Evolutionary conservation across 2,113 vertebrate genomes (phyloP), one percentile per base, ranked within the genome.

Genomic region (Martes martes): DNA sequence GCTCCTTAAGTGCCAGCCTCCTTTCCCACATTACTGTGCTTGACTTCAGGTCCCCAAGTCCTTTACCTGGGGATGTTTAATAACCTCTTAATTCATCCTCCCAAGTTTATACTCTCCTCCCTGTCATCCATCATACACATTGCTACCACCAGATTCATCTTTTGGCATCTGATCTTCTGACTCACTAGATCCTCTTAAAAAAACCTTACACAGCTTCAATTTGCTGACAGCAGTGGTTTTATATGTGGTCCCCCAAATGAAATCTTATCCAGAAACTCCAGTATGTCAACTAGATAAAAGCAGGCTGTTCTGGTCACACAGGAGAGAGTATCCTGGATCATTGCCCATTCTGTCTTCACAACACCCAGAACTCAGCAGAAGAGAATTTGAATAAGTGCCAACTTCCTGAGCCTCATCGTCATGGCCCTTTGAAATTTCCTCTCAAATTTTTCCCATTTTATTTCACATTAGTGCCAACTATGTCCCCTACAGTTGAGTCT

Each of bases 251-350:
- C 52, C 76, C 23, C 3, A 33, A 93, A 78, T 76, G 69, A 96
- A 96, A 95, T 92, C 71, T 92, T 92, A 59, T 57, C 84, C 63
- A 96, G 88, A 94, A 97, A 94, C 63, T 90, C 57, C 42, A 85
- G 50, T 50, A 88, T 94, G 69, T 95, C 92, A 96, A 73, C 45
- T 81, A 81, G 91, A 91, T 95, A 73, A 96, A 95, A 90, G 80
- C 84, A 92, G 65, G 61, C 90, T 96, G 36, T 79, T 97, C 65
- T 84, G 45, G 50, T 91, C 87, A 82, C 21, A 81, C 21, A 65
- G 86, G 80, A 92, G 80, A 92, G 23, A 86, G 11, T 59, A 78
- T 84, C 65, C 63, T 96, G 76, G 96, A 88, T 92, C 28, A 16
- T 78, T 33, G 90, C 90, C 90, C 80, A 65, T 96, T 71, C 78